Conservation (phyloP, 1,140 invertebrate genomes). For the Drosophila biarmipes region DNA sequence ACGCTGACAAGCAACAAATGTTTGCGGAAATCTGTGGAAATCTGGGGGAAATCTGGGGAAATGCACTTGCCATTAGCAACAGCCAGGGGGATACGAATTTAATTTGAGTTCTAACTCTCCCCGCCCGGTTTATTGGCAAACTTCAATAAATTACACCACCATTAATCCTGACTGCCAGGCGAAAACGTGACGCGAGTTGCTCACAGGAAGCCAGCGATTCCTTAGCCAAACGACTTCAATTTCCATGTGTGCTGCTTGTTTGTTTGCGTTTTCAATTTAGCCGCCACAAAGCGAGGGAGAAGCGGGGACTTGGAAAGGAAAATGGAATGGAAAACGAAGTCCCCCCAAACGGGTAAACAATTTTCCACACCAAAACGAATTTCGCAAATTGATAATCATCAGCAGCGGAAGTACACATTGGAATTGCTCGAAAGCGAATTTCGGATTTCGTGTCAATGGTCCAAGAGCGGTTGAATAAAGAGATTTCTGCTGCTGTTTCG, state of each 20-base stretch:
- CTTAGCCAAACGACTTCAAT: slow-evolving; percentile 59
- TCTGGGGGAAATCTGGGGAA: slow-evolving; percentile 54
- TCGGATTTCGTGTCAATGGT: slow-evolving; percentile 1
- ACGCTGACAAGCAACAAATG: slow-evolving; percentile 66
- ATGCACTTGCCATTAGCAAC: slow-evolving; percentile 54
- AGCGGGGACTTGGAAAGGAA: too few species aligned
- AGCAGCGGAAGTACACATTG: slow-evolving; percentile 21
- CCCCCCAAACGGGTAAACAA: slow-evolving; percentile 43
- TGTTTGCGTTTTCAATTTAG: slow-evolving; percentile 66
- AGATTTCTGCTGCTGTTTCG: background rate
- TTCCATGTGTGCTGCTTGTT: slow-evolving; percentile 55
- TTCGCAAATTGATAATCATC: slow-evolving; percentile 74
- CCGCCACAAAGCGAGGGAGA: slow-evolving; percentile 20
- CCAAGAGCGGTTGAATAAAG: background rate
- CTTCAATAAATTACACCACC: slow-evolving; percentile 61
- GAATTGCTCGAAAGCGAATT: slow-evolving; percentile 11
- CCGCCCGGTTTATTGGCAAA: slow-evolving; percentile 57
- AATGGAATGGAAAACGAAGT: background rate
- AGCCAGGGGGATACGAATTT: slow-evolving; percentile 30
- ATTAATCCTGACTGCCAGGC: slow-evolving; percentile 60
- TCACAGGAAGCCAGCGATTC: slow-evolving; percentile 47
- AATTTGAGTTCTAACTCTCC: slow-evolving; percentile 50
- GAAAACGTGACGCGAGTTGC: slow-evolving; percentile 22
- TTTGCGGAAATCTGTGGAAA: slow-evolving; percentile 59
- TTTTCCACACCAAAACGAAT: slow-evolving; percentile 54